These are phyloP conservation scores for Craterocephalus amniculus DNA, from an alignment of 2,797 vertebrate genomes.

Conservation along the genomic window DNA sequence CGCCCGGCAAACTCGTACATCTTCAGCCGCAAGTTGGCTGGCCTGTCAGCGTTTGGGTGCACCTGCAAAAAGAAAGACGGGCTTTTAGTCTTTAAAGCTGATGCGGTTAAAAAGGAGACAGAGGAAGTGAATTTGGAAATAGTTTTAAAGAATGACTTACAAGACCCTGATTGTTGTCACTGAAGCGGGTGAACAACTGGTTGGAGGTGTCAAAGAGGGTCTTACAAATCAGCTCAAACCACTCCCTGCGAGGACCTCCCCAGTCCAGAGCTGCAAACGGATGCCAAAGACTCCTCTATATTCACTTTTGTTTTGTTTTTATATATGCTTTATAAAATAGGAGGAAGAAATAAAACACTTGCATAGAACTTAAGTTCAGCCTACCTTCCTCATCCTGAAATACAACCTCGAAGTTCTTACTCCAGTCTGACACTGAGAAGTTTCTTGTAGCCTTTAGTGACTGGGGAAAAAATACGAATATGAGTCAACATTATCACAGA, in stretches of 20 bases:
- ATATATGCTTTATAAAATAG: not conserved
- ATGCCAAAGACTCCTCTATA: constrained; percentile 1
- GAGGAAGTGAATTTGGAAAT: not conserved
- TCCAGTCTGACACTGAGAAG: constrained; percentile 98
- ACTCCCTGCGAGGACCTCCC: constrained; percentile 97
- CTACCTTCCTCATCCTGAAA: constrained; percentile 99
- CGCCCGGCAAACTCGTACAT: constrained; percentile 97
- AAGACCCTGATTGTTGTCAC: constrained; percentile 96
- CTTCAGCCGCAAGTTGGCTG: constrained; percentile 89
- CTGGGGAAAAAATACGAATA: constrained; percentile 68
- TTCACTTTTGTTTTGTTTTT: not conserved
- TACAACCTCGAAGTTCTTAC: constrained; percentile 98
- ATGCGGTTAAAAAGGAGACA: not conserved
- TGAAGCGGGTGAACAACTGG: constrained; percentile 95
- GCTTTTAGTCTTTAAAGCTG: not conserved
- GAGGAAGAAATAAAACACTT: not conserved
- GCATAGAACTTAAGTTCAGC: constrained; percentile 20
- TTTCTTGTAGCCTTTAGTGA: constrained; percentile 95
- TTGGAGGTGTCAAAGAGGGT: constrained; percentile 95
- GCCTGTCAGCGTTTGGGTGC: constrained; percentile 94
- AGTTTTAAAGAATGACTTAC: constrained; percentile 72
- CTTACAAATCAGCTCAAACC: constrained; percentile 98
- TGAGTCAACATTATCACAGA: not conserved
- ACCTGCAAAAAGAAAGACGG: constrained; percentile 81
- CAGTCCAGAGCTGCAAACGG: constrained; percentile 91